Base-by-base conservation (phyloP, 92 coral and sea anemone species). In the Bergia sp. region DNA sequence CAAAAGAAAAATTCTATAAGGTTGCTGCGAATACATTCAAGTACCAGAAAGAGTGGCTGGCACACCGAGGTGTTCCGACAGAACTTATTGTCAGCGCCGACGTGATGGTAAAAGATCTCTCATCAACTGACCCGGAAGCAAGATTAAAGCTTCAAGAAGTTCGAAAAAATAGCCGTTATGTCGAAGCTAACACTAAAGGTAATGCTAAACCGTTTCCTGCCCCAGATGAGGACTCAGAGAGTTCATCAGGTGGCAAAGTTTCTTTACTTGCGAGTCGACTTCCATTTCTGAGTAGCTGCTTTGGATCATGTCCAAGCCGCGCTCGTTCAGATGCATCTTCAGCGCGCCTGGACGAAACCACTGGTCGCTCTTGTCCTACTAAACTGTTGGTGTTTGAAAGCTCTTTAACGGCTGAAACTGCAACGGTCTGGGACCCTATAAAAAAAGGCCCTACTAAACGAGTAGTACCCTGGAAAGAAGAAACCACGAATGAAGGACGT, bases 11-110 rank as follows among this genome's bases (percentile, higher is more conserved):
- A 10, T 72, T 72, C 40, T 72, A 72, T 7, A 72, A 72, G 40
- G 76, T 72, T 72, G 76, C 76, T 3, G 76, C 76, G 76, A 72
- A 72, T 6, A 72, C 76, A 3, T 72, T 72, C 38, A 3, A 72
- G 76, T 72, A 72, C 76, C 76, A 29, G 76, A 72, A 72, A 36
- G 76, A 72, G 5, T 72, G 76, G 76, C 76, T 72, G 37, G 76
- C 76, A 38, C 38, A 72, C 39, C 36, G 38, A 2, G 76, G 42
- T 5, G 76, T 39, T 21, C 76, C 41, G 23, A 72, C 76, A 15
- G 76, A 72, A 29, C 76, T 72, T 72, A 72, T 72, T 72, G 76
- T 72, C 2, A 72, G 76, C 38, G 76, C 76, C 3, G 23, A 36
- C 7, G 76, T 72, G 42, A 72, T 72, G 76, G 76, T 21, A 5